These are phyloP conservation scores for Geotrupes spiniger DNA, from an alignment of 2,888 invertebrate genomes.

Conservation along the genomic window DNA sequence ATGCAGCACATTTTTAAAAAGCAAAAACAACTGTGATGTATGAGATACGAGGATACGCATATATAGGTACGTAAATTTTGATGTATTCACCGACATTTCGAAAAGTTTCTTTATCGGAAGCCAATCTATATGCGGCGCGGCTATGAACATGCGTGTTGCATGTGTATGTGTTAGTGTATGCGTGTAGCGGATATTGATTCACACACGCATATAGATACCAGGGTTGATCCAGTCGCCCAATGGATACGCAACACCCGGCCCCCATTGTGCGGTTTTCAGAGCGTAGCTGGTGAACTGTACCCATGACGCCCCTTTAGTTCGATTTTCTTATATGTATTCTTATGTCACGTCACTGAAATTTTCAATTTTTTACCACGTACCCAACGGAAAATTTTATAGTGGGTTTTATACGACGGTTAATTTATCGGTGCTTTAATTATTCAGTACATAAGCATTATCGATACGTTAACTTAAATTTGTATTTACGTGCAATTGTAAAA, in stretches of 20 bases:
- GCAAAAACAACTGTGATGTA: slow-evolving; percentile 16
- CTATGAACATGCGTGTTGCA: slow-evolving; percentile 39
- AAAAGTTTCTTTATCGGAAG: slow-evolving; percentile 33
- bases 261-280: slow-evolving; percentile 27
- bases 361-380: slow-evolving; percentile 16
- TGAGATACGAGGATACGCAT: slow-evolving; percentile 21
- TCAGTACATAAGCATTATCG: too few relatives aligned
- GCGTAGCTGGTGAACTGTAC: slow-evolving; percentile 28
- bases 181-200: slow-evolving; percentile 38
- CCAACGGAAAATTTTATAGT: too few relatives aligned
- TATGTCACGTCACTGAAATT: slow-evolving; percentile 22
- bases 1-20: slow-evolving; percentile 17
- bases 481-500: too few relatives aligned
- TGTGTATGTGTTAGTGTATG: slow-evolving; percentile 36
- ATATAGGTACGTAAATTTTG: slow-evolving; percentile 22
- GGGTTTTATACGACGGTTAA: too few relatives aligned
- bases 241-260: slow-evolving; percentile 21
- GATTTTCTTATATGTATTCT: slow-evolving; percentile 27
- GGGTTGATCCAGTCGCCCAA: slow-evolving; percentile 37
- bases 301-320: slow-evolving; percentile 33
- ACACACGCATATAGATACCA: slow-evolving; percentile 36
- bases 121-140: slow-evolving; percentile 33
- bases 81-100: slow-evolving; percentile 23
- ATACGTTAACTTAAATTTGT: too few relatives aligned
- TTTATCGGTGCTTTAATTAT: too few relatives aligned